Base-by-base conservation (phyloP, 2,797 vertebrate genomes). In the Champsocephalus gunnari region DNA sequence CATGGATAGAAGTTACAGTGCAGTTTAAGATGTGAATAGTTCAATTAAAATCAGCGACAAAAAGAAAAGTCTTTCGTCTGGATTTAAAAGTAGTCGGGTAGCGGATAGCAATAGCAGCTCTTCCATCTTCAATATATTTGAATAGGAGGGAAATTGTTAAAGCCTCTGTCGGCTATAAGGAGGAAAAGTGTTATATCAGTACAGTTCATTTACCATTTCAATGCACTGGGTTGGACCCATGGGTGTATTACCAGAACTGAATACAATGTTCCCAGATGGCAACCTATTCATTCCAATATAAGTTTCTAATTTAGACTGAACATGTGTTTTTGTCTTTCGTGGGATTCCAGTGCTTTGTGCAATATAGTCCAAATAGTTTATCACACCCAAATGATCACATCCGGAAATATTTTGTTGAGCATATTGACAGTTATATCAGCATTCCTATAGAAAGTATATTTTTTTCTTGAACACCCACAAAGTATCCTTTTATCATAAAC, bases 151-250 rank as follows among this genome's bases (percentile, higher is more conserved):
- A 19, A 68, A 21, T 47, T 58, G 3, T 21, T 21, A 53, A 43
- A 34, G 19, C 34, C 13, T 53, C 24, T 17, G 38, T 45, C 14
- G 12, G 28, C 28, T 13, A 28, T 28, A 49, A 49, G 32, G 19
- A 65, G 9, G 34, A 50, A 13, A 64, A 50, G 16, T 5, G 3
- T 19, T 41, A 21, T 28, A 11, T 45, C 17, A 71, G 59, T 16
- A 19, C 53, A 65, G 51, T 45, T 41, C 12, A 17, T 73, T 60
- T 59, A 32, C 43, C 48, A 28, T 53, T 60, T n/a, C 28, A 54
- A 19, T 32, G 17, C 19, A 54, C 1, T 2, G n/a, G 14, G 2
- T 56, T 56, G 13, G 55, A 54, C 13, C 2, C 44, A 9, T 28
- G 5, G n/a, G 16, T 48, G 16, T 68, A 68, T 32, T 49, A 48